Evolutionary conservation across 1,140 invertebrate genomes (phyloP), one percentile per base, ranked within the genome.

Genomic region (Drosophila simulans): DNA sequence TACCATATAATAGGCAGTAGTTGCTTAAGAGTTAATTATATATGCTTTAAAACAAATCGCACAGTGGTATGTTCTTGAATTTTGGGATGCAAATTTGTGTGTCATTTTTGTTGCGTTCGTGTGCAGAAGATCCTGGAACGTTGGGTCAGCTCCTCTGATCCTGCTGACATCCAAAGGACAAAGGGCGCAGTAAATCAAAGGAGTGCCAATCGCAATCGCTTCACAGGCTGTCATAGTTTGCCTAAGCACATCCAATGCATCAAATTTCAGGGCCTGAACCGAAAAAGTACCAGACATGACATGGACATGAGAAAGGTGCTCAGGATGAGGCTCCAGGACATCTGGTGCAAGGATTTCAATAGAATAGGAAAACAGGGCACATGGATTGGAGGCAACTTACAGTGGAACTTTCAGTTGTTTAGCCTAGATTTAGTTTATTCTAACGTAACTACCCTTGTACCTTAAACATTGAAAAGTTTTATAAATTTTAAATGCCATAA

Each of bases 191-290:
- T 66, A 66, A 69, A 69, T 69, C 65, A 69, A 69, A 69, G 62
- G 39, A 69, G 37, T 37, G 65, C 60, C 60, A 66, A 53, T 69
- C 39, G 39, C 58, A 80, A 80, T 79, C 76, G 60, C 69, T 84
- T 62, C 56, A 85, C 51, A 60, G 56, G 34, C 75, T 79, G 70
- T 79, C 75, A 85, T 55, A 57, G 42, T 63, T 63, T 60, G 74
- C 75, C 80, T 83, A 80, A 58, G 69, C 49, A 42, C 55, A 58
- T 49, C 66, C 56, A 66, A 83, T 46, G 74, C 65, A 77, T 60
- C 56, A 80, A 75, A 56, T 70, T 80, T 72, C 60, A 49, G 46
- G 51, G 17, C 46, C 31, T 25, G 54, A 46, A 22, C 53, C 20
- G 27, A 34, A 71, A 65, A 64, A 65, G 46, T 48, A 63, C 43